Conservation (phyloP, 2,113 vertebrate species). For the Tragelaphus buxtoni region DNA sequence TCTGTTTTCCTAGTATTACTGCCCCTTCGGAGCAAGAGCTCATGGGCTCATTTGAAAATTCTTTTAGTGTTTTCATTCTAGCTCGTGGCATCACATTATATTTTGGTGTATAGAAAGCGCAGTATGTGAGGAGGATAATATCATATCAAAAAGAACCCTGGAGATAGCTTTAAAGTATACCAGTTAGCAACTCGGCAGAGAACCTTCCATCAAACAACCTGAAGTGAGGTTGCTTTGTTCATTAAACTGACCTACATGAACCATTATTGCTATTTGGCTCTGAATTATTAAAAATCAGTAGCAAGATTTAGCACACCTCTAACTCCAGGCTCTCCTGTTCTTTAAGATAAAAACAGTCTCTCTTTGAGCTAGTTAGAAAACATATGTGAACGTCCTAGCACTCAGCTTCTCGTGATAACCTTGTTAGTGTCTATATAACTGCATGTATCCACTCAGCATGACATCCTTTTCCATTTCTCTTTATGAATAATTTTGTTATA, state of each 20-base stretch:
- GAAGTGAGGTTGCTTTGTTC: slow-evolving; percentile 72
- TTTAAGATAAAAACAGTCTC: slow-evolving; percentile 75
- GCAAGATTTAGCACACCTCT: slow-evolving; percentile 79
- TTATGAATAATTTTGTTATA: slow-evolving; percentile 90
- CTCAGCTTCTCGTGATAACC: slow-evolving; percentile 79
- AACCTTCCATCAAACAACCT: slow-evolving; percentile 69
- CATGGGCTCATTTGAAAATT: slow-evolving; percentile 55
- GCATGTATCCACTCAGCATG: slow-evolving; percentile 84
- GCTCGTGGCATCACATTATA: slow-evolving; percentile 58
- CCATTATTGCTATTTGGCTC: slow-evolving; percentile 77
- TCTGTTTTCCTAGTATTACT: slow-evolving; percentile 51
- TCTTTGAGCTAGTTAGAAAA: slow-evolving; percentile 78
- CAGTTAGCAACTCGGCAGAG: slow-evolving; percentile 69
- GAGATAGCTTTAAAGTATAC: slow-evolving; percentile 69
- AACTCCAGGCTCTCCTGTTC: slow-evolving; percentile 73
- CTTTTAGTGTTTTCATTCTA: slow-evolving; percentile 56
- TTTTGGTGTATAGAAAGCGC: slow-evolving; percentile 68
- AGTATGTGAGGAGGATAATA: slow-evolving; percentile 60
- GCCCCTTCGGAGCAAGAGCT: slow-evolving; percentile 46
- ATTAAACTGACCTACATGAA: slow-evolving; percentile 76
- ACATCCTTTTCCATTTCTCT: slow-evolving; percentile 82
- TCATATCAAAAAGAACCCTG: slow-evolving; percentile 69
- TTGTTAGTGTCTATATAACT: slow-evolving; percentile 83
- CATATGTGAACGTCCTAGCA: slow-evolving; percentile 75
- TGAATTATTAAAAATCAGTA: slow-evolving; percentile 83